Base-by-base conservation (phyloP, 2,888 invertebrate genomes). In the Stenurella melanura region DNA sequence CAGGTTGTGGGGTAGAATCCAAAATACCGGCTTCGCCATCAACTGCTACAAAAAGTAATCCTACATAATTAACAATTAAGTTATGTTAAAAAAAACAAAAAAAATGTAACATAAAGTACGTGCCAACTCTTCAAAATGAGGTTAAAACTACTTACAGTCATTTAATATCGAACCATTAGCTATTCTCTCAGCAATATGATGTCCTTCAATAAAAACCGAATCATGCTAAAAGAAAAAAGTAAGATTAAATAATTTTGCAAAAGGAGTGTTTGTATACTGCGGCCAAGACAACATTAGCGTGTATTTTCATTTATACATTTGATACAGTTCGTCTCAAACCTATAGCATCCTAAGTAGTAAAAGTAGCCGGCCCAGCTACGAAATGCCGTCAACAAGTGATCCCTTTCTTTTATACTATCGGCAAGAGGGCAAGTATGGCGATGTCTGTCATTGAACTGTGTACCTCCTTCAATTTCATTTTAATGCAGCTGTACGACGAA, bases 181-280 rank as follows among this genome's bases (percentile, higher is more conserved):
- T 19, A 79, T 75, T 77, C 77, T 79, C 63, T 76, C 77, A 12
- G 81, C 79, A 73, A 81, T 61, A 34, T 78, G 50, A 26, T 78
- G 78, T 19, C 78, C 81, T 56, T 80, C 81, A n/a, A 80, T 70
- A 71, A 79, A 81, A 1, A 83, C 80, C 17, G 81, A 81, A 75
- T 83, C 81, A 42, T 76, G 74, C 83, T 83, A 30, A 68, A 83
- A 81, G 26, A 11, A 57, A 68, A 66, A 75, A 63, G 73, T 17
- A 56, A 66, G 0, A 64, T 64, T 50, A 60, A 17, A 34, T 21
- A 58, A 9, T 56, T 30, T 34, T 34, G 30, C 30, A 34, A 1
- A 19, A 17, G 18, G 0, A 42, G 21, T 0, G 50, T 18, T 71
- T 17, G 60, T 71, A 34, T 60, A 26, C 6, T 7, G 7, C 30